phyloP scores from a whole-genome alignment of 2,113 vertebrate genomes.

The Oplegnathus fasciatus region DNA sequence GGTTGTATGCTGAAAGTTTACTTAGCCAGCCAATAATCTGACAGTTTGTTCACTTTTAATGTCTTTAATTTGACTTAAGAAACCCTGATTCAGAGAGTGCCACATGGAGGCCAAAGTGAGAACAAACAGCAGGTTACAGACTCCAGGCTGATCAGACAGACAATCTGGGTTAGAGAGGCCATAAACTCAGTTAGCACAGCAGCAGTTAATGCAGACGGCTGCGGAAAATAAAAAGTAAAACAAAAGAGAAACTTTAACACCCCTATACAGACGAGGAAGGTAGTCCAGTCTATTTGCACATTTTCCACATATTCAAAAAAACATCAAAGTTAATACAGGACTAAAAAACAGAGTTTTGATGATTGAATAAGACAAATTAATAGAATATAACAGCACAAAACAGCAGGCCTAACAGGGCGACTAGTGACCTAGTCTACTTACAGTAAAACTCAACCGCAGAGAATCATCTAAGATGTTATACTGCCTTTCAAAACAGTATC shows the following conservation, averaged over 20 bases:
- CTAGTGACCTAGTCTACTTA: conserved; percentile 30
- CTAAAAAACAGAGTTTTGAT: conserved; percentile 45
- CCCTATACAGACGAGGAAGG: conserved; percentile 26
- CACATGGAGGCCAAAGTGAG: conserved; percentile 53
- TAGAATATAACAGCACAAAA: conserved; percentile 20
- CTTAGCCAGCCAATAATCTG: conserved; percentile 30
- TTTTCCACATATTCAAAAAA: conserved; percentile 33
- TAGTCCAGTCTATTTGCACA: conserved; percentile 39
- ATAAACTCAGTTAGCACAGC: conserved; percentile 49
- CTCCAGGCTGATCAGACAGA: conserved; percentile 43
- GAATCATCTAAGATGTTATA: conserved; percentile 25
- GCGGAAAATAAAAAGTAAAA: conserved; percentile 32
- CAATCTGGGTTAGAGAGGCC: conserved; percentile 40
- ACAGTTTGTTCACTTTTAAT: conserved; percentile 62
- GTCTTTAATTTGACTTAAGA: conserved; percentile 75
- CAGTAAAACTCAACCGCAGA: conserved; percentile 51
- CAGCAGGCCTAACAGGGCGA: conserved; percentile 32
- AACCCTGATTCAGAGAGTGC: conserved; percentile 69
- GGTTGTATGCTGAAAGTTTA: not conserved
- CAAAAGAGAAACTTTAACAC: conserved; percentile 34
- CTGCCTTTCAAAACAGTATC: conserved; percentile 23
- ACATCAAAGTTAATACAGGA: conserved; percentile 17
- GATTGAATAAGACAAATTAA: conserved; percentile 35
- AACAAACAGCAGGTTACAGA: conserved; percentile 76
- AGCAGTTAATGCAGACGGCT: conserved; percentile 45